These are phyloP conservation scores for Ondatra zibethicus DNA, from an alignment of 2,113 vertebrate genomes.

Conservation along the genomic window DNA sequence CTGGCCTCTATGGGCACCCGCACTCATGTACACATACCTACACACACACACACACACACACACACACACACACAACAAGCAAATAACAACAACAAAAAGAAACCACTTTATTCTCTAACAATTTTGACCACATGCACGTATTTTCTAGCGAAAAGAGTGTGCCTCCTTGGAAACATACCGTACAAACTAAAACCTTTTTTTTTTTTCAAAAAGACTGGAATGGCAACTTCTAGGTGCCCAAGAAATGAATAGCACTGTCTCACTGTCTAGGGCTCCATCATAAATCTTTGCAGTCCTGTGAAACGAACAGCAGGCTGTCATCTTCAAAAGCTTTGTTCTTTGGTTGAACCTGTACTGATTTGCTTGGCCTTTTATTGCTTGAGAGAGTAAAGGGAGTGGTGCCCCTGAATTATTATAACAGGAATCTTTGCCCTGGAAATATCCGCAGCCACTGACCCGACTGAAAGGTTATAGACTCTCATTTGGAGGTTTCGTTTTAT, in stretches of 20 bases:
- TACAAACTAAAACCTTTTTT: not conserved
- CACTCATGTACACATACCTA: not conserved
- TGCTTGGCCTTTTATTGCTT: constrained; percentile 61
- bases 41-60: not conserved
- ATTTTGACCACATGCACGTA: not conserved
- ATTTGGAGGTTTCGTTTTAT: constrained; percentile 61
- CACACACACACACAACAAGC: not conserved
- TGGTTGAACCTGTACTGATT: constrained; percentile 61
- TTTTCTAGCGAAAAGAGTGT: not conserved
- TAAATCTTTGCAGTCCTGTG: constrained; percentile 8
- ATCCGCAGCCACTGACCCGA: not conserved
- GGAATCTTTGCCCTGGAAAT: constrained; percentile 65
- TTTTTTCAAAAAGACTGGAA: not conserved
- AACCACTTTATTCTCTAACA: not conserved
- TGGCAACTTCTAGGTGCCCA: constrained; percentile 9
- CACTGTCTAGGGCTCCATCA: not conserved
- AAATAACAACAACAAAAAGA: not conserved
- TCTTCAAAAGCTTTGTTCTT: constrained; percentile 56
- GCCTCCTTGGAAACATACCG: not conserved
- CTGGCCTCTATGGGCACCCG: not conserved
- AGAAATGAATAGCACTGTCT: constrained; percentile 5
- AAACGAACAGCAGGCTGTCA: constrained; percentile 40
- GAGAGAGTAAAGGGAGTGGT: not conserved
- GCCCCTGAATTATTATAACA: constrained; percentile 46
- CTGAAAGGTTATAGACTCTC: constrained; percentile 34